Conservation (phyloP, 1,140 invertebrate species). For the Spodoptera litura region DNA sequence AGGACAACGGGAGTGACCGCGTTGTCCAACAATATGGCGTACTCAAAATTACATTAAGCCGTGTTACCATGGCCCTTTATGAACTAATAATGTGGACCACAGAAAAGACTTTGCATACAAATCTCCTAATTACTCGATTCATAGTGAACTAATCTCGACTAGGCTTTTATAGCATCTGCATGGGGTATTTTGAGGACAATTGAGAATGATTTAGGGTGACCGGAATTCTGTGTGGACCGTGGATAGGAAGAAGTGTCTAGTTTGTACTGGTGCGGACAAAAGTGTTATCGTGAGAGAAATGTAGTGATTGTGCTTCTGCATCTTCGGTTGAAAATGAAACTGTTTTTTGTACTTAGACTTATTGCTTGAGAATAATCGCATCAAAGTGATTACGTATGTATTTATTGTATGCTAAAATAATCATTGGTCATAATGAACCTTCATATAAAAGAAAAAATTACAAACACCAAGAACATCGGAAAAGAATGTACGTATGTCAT, state of each 20-base stretch:
- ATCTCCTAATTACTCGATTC: constrained; percentile 83
- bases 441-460: no score
- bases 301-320: no score
- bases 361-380: no score
- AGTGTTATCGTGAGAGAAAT: constrained; percentile 1
- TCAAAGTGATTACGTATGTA: no score
- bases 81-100: constrained; percentile 79
- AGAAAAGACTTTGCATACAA: constrained; percentile 83
- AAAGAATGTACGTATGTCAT: no score
- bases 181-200: constrained; percentile 76
- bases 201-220: constrained; percentile 78
- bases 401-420: no score
- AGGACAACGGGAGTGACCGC: constrained; percentile 79
- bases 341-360: background rate
- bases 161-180: constrained; percentile 72
- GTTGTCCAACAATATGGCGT: constrained; percentile 53
- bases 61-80: constrained; percentile 64
- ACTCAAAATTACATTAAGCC: constrained; percentile 48
- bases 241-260: constrained; percentile 37
- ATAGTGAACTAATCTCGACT: constrained; percentile 75
- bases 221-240: constrained; percentile 54
- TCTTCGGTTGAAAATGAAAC: background rate
- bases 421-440: no score
- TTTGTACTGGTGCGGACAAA: constrained; percentile 9
- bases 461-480: no score